Evolutionary conservation across 2,797 vertebrate genomes (phyloP), one percentile per base, ranked within the genome.

Genomic region (Siniperca scherzeri): DNA sequence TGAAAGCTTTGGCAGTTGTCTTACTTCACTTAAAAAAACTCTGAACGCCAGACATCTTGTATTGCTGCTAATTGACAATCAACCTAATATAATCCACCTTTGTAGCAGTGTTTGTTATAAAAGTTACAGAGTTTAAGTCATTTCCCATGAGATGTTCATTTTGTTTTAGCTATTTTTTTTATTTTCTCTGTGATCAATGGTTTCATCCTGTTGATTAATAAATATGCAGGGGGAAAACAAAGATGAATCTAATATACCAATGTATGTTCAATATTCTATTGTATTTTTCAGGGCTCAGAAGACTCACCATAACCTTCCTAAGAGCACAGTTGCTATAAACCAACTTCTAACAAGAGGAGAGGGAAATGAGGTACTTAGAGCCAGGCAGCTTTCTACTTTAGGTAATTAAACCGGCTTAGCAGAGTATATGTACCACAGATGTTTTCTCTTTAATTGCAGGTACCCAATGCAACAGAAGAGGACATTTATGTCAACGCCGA

Each of bases 311-410:
- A 50, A 19, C 10, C 16, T 17, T 19, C 62, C 1, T 0, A 62
- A 66, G 25, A 42, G 16, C 40, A 50, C 17, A 25, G 65, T 33
- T 27, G 13, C 33, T 0, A 7, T 48, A 52, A 60, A 44, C 69
- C 78, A 83, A 40, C 55, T 19, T 55, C 22, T 0, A 3, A 60
- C 36, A 40, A 77, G 22, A 30, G 62, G 8, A 52, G 55, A 81
- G 3, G 38, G 36, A 81, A 67, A 73, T 38, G 57, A 88, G 87
- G 89, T 92, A 87, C 22, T 59, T 48, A 16, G 3, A 61, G 25
- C 25, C 17, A 12, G 4, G 25, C 0, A n/a, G 4, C 42, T 53
- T 50, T 73, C 11, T 62, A n/a, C 11, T 70, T 38, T 25, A 25
- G 0, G 12, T 42, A 33, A 22, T 61, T 16, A 44, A 17, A 40